These are phyloP conservation scores for Rhinella marina DNA, from an alignment of 2,797 vertebrate species.

Conservation along the genomic window DNA sequence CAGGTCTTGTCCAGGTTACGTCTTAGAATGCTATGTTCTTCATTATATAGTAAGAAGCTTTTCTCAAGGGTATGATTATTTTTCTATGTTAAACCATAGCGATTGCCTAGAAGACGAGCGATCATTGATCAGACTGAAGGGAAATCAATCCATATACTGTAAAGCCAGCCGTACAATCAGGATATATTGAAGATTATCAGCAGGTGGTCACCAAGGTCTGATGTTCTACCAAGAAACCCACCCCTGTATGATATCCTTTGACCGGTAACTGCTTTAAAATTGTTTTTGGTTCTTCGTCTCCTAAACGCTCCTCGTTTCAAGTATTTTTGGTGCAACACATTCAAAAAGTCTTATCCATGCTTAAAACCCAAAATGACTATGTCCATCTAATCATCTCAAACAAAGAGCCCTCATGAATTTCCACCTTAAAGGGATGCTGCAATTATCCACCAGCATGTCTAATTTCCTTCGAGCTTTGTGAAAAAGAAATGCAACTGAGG, in stretches of 20 bases:
- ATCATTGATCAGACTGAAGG: too few species aligned
- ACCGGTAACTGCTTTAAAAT: neutral
- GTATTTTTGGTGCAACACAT: neutral
- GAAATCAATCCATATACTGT: too few species aligned
- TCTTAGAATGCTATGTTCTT: too few species aligned
- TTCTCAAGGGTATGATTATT: too few species aligned
- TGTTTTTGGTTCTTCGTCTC: neutral
- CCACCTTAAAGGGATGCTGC: slow-evolving; percentile 51
- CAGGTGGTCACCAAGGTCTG: neutral
- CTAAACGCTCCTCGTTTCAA: neutral
- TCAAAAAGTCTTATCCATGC: neutral
- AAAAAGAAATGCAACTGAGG: slow-evolving; percentile 36
- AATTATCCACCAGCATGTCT: slow-evolving; percentile 50
- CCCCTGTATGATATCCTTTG: neutral
- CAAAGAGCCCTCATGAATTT: neutral
- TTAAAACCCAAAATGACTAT: neutral
- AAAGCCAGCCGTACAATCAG: neutral
- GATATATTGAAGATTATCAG: neutral
- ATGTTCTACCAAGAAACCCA: neutral
- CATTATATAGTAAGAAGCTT: too few species aligned
- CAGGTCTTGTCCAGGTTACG: too few species aligned
- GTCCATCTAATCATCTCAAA: neutral
- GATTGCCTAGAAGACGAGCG: too few species aligned
- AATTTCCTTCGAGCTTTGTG: slow-evolving; percentile 13
- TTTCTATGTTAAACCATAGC: too few species aligned